Conservation (phyloP, 2,888 invertebrate species). For the Operophtera brumata region DNA sequence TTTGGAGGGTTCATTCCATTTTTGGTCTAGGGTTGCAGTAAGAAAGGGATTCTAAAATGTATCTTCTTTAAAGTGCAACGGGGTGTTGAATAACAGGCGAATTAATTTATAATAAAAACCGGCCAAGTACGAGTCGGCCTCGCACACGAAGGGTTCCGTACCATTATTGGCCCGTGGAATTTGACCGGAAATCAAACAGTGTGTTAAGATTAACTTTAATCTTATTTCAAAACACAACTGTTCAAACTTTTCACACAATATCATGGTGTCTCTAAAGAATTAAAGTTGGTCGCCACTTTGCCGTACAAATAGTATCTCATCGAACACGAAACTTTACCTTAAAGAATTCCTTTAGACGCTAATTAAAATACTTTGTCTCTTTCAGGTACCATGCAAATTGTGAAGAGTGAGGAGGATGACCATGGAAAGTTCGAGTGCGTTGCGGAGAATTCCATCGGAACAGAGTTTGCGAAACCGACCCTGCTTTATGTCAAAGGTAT, state of each 20-base stretch:
- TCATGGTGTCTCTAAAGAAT: neutral
- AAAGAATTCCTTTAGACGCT: slow-evolving; percentile 3
- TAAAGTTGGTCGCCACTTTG: slow-evolving; percentile 1
- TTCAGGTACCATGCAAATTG: slow-evolving; percentile 93
- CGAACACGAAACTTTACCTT: slow-evolving; percentile 6
- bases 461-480: slow-evolving; percentile 94
- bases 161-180: no score
- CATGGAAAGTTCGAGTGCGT: slow-evolving; percentile 98
- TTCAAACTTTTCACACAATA: neutral
- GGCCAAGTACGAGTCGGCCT: no score
- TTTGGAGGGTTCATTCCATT: no score
- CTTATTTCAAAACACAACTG: neutral
- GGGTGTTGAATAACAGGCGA: no score
- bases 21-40: no score
- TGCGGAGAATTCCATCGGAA: slow-evolving; percentile 95
- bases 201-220: no score
- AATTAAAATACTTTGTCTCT: slow-evolving; percentile 36
- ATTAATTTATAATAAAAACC: no score
- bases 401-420: slow-evolving; percentile 93
- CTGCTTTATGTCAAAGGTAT: slow-evolving; percentile 96
- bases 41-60: no score
- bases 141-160: no score
- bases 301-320: slow-evolving; percentile 2
- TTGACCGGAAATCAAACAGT: no score
- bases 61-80: no score